Evolutionary conservation across 2,888 invertebrate species (phyloP).

Genomic region (Xylota segnis): DNA sequence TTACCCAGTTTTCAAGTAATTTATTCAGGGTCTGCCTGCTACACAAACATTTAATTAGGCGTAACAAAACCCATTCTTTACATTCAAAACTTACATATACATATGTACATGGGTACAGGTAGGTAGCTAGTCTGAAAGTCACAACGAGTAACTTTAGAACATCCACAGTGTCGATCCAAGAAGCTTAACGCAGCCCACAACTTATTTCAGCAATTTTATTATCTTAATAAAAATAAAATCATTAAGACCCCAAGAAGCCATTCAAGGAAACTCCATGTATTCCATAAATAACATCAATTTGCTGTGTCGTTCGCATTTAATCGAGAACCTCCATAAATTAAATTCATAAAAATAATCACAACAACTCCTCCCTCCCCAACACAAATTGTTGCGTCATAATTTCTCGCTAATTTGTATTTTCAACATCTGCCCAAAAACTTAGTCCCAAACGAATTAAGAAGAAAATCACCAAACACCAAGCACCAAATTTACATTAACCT

Average conservation of each 20-base stretch:
- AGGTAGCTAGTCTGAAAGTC: not conserved
- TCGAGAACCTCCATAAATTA: conserved; percentile 71
- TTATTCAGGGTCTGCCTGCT: too few species aligned
- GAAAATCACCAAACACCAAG: conserved; percentile 16
- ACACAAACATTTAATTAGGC: not conserved
- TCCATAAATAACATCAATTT: conserved; percentile 70
- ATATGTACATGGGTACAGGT: not conserved
- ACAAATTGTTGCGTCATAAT: conserved; percentile 34
- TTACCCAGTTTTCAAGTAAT: too few species aligned
- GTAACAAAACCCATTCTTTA: not conserved
- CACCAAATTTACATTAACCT: conserved; percentile 16
- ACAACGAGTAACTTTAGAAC: not conserved
- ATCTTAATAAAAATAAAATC: conserved; percentile 21
- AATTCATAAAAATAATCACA: conserved; percentile 53
- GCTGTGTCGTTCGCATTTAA: conserved; percentile 58
- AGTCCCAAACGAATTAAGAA: conserved; percentile 1
- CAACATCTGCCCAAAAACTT: conserved; percentile 34
- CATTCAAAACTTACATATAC: not conserved
- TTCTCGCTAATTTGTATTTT: conserved; percentile 53
- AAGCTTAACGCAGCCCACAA: not conserved
- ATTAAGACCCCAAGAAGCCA: conserved; percentile 21
- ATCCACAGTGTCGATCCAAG: not conserved
- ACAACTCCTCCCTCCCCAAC: not conserved
- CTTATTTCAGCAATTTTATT: conserved; percentile 31
- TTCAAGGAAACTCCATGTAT: conserved; percentile 24